phyloP scores from a whole-genome alignment of 2,888 invertebrate genomes.

The Synanthedon tipuliformis region DNA sequence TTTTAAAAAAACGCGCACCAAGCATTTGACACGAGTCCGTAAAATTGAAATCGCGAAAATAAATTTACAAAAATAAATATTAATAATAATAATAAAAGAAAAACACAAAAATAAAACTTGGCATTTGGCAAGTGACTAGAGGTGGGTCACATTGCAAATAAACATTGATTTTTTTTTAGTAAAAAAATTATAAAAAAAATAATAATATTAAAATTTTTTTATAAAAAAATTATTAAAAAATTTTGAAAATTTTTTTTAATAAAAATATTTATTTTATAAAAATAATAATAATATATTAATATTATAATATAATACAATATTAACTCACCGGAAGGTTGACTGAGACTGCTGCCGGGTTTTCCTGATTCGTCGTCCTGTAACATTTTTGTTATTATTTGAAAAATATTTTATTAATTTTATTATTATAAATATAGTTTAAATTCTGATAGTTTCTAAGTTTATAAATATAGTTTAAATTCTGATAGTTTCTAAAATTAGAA shows the following conservation, averaged over 20 bases:
- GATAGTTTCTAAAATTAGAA: not conserved
- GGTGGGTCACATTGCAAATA: slow-evolving; percentile 63
- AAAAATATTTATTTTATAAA: too few species aligned
- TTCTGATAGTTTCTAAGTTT: slow-evolving; percentile 1
- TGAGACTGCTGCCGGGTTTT: slow-evolving; percentile 55
- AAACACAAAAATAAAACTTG: slow-evolving; percentile 11
- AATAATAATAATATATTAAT: slow-evolving; percentile 11
- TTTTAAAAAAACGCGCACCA: not conserved
- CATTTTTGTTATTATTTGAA: too few species aligned
- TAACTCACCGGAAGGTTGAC: slow-evolving; percentile 52
- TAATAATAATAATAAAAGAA: slow-evolving; percentile 7
- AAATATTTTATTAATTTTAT: too few species aligned
- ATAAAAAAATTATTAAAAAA: too few species aligned
- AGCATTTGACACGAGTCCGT: not conserved
- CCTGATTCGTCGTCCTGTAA: slow-evolving; percentile 60
- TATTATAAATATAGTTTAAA: too few species aligned
- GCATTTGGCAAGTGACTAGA: slow-evolving; percentile 46
- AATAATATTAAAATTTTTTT: slow-evolving; percentile 4
- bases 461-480: not conserved
- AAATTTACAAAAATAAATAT: slow-evolving; percentile 7
- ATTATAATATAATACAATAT: slow-evolving; percentile 12
- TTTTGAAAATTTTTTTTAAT: too few species aligned
- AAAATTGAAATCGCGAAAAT: not conserved
- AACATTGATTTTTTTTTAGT: slow-evolving; percentile 42
- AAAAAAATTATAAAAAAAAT: slow-evolving; percentile 13